A percentile compares a stretch with the other conserved stretches of the same genome.
These are phyloP conservation scores for Rostratula benghalensis DNA, from an alignment of 2,113 vertebrate species.

Conservation along the genomic window DNA sequence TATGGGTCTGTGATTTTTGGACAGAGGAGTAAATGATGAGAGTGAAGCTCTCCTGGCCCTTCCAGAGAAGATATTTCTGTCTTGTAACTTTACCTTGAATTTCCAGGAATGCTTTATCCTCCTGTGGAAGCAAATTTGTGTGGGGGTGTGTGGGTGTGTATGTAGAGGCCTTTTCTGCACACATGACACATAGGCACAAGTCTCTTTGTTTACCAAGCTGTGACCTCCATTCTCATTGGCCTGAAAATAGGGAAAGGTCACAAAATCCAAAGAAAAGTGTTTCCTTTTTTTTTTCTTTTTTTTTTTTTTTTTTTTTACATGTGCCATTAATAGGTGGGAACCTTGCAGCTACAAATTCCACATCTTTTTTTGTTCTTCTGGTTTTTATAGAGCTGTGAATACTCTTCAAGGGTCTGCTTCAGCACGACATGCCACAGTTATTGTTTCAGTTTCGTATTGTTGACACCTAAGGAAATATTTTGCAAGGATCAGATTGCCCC, in stretches of 20 bases:
- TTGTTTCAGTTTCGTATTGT: neutral
- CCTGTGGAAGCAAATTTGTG: neutral
- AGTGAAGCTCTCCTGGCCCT: neutral
- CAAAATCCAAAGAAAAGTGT: neutral
- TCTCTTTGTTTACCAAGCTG: neutral
- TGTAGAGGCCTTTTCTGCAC: neutral
- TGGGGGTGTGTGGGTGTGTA: neutral
- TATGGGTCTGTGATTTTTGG: neutral
- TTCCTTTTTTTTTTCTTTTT: too few species aligned
- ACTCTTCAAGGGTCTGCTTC: neutral
- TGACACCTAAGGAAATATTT: slow-evolving; percentile 3
- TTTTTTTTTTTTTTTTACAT: neutral
- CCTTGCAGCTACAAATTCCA: neutral
- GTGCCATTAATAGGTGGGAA: neutral
- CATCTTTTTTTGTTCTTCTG: neutral
- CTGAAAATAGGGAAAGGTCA: neutral
- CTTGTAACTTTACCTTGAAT: neutral
- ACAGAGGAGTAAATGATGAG: neutral
- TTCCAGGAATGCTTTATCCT: neutral
- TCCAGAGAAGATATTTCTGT: neutral
- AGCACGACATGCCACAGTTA: neutral
- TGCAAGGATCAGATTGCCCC: neutral
- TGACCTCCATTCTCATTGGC: neutral
- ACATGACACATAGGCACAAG: fast-evolving
- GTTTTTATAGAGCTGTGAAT: neutral